Conservation (phyloP, 2,113 vertebrate species). For the Xiphophorus hellerii region DNA sequence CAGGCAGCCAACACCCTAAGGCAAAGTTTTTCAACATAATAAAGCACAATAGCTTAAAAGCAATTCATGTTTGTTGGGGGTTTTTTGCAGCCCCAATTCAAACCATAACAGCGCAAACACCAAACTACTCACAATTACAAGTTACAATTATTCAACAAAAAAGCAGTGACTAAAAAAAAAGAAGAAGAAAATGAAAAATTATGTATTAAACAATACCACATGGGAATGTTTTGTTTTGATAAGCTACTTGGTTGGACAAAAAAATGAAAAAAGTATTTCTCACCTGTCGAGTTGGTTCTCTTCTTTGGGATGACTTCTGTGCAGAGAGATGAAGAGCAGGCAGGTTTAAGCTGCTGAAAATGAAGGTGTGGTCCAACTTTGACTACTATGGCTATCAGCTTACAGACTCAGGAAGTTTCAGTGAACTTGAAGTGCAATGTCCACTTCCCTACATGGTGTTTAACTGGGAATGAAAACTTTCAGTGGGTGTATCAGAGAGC, state of each 20-base stretch:
- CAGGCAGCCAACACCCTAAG: slow-evolving; percentile 16
- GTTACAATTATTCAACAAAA: background rate
- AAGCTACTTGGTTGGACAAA: background rate
- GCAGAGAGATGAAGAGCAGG: slow-evolving; percentile 46
- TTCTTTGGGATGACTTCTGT: slow-evolving; percentile 79
- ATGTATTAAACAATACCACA: background rate
- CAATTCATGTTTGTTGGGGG: background rate
- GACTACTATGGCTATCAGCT: slow-evolving; percentile 49
- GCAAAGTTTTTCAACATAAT: background rate
- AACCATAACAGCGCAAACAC: slow-evolving; percentile 1
- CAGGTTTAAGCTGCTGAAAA: slow-evolving; percentile 28
- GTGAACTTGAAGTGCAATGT: slow-evolving; percentile 22
- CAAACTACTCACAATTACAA: background rate
- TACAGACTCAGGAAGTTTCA: slow-evolving; percentile 14
- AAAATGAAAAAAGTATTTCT: slow-evolving; percentile 17
- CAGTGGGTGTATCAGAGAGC: slow-evolving; percentile 29
- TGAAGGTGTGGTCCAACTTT: slow-evolving; percentile 51
- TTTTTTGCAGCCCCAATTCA: background rate
- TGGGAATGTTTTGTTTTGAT: background rate
- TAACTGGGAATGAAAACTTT: slow-evolving; percentile 19
- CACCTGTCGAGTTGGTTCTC: slow-evolving; percentile 75
- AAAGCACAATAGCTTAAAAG: background rate
- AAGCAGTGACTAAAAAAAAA: background rate
- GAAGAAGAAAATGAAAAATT: no score
- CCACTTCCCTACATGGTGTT: slow-evolving; percentile 55